Evolutionary conservation across 2,113 vertebrate species (phyloP).

Genomic region (Crotalus horridus): DNA sequence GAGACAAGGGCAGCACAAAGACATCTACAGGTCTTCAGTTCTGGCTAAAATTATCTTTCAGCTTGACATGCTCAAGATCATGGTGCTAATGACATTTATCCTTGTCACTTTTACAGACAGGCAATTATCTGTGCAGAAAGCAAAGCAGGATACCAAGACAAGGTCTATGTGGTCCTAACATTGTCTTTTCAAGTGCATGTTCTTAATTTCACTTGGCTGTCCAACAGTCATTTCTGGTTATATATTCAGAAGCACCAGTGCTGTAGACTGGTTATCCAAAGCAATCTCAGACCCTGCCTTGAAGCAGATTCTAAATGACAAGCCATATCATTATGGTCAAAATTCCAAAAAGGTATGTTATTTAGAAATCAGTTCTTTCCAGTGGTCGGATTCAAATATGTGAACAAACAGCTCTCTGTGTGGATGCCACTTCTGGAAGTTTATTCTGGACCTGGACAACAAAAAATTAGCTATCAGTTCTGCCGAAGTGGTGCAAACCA

Average conservation of each 20-base stretch:
- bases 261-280: neutral
- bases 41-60: constrained; percentile 22
- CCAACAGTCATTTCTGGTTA: constrained; percentile 35
- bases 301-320: neutral
- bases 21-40: neutral
- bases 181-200: constrained; percentile 17
- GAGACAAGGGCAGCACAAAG: neutral
- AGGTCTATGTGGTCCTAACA: constrained; percentile 22
- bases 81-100: constrained; percentile 32
- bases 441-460: too few relatives aligned
- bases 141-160: constrained; percentile 13
- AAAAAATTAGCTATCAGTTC: too few relatives aligned
- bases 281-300: neutral
- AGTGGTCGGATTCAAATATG: too few relatives aligned
- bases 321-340: neutral
- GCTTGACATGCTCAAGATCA: constrained; percentile 11
- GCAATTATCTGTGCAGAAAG: constrained; percentile 36
- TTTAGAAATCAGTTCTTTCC: too few relatives aligned
- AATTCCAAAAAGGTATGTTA: neutral
- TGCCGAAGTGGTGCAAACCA: too few relatives aligned
- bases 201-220: constrained; percentile 10
- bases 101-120: constrained; percentile 34
- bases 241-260: constrained; percentile 13
- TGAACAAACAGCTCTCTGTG: too few relatives aligned
- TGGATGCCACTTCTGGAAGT: too few relatives aligned